Conservation (phyloP, 2,888 invertebrate species). For the Cataglyphis rosenhaueri region DNA sequence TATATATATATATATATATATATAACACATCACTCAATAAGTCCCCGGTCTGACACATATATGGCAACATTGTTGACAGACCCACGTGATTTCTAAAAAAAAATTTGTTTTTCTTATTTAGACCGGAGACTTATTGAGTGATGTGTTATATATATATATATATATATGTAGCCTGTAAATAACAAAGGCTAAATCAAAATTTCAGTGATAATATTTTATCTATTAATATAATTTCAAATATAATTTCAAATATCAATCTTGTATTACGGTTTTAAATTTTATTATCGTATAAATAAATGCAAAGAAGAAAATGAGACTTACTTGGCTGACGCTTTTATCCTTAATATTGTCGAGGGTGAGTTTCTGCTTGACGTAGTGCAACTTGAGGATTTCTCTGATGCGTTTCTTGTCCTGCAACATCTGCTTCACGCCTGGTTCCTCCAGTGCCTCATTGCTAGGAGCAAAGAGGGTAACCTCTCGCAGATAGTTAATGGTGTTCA, state of each 20-base stretch:
- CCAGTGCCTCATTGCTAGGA: conserved; percentile 95
- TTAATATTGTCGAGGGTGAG: conserved; percentile 92
- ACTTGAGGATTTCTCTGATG: conserved; percentile 91
- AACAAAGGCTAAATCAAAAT: neutral
- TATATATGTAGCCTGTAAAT: neutral
- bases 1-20: too few species aligned
- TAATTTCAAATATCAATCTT: neutral
- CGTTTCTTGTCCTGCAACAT: conserved; percentile 89
- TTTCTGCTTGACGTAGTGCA: conserved; percentile 93
- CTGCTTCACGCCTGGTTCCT: conserved; percentile 90
- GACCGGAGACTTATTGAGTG: too few species aligned
- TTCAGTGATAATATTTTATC: neutral
- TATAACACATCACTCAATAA: too few species aligned
- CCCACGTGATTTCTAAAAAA: too few species aligned
- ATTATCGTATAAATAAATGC: neutral
- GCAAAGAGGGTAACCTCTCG: conserved; percentile 94
- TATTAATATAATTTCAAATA: neutral
- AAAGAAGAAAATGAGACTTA: conserved; percentile 82
- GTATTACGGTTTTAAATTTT: neutral
- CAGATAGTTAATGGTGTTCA: conserved; percentile 89
- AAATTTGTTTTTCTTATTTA: too few species aligned
- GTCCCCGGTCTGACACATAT: too few species aligned
- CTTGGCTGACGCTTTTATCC: conserved; percentile 90
- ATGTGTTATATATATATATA: too few species aligned
- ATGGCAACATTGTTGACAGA: too few species aligned